Conservation (phyloP, 2,113 vertebrate species). For the Hucho hucho region DNA sequence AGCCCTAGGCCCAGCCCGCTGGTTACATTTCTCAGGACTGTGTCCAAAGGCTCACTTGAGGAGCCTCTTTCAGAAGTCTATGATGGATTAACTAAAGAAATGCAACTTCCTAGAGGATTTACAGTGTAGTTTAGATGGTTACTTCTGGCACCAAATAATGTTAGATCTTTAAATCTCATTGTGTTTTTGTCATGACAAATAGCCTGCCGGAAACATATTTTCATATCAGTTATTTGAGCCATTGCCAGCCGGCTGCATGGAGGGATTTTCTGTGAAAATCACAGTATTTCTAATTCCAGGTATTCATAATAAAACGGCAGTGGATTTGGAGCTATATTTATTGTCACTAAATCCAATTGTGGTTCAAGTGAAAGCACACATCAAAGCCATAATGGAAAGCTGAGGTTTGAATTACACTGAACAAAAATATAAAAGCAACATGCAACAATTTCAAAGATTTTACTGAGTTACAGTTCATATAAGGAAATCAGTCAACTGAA, state of each 20-base stretch:
- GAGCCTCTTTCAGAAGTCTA: neutral
- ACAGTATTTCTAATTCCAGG: conserved; percentile 10
- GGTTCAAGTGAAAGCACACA: conserved; percentile 16
- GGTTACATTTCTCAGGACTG: neutral
- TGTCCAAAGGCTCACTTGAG: neutral
- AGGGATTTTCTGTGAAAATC: conserved; percentile 14
- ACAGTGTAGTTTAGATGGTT: too few relatives aligned
- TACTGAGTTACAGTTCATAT: too few relatives aligned
- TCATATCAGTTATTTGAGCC: neutral
- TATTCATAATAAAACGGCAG: conserved; percentile 5
- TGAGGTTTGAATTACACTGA: neutral
- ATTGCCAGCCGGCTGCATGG: neutral
- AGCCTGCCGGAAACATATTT: neutral
- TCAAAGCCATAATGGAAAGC: neutral
- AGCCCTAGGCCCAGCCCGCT: neutral
- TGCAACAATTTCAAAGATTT: too few relatives aligned
- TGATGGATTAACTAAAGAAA: too few relatives aligned
- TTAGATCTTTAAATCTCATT: neutral
- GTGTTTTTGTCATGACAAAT: neutral
- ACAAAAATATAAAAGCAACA: too few relatives aligned
- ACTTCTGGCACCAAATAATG: too few relatives aligned
- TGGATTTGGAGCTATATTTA: neutral
- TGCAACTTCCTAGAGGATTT: too few relatives aligned
- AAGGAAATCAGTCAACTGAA: too few relatives aligned
- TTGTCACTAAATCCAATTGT: conserved; percentile 20